These are phyloP conservation scores for Campoletis sonorensis DNA, from an alignment of 1,140 invertebrate genomes.

Conservation along the genomic window DNA sequence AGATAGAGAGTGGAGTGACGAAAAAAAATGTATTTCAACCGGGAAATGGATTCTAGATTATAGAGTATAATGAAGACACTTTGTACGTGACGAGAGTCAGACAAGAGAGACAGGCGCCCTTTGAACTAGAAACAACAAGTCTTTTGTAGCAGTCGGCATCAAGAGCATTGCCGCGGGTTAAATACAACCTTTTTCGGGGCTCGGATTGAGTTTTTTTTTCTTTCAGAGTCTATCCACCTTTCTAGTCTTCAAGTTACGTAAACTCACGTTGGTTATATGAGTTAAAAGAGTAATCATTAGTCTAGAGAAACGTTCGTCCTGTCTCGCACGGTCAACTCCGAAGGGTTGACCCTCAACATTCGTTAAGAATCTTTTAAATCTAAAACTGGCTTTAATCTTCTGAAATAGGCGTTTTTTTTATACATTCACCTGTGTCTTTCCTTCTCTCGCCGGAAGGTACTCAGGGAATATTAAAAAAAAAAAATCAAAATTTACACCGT, in stretches of 20 bases:
- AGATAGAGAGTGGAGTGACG: too few relatives aligned
- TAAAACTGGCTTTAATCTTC: too few relatives aligned
- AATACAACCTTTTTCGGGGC: not conserved
- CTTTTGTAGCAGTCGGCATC: constrained; percentile 25
- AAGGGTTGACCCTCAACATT: not conserved
- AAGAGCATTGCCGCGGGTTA: not conserved
- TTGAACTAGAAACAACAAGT: constrained; percentile 19
- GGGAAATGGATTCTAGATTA: not conserved
- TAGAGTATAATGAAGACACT: not conserved
- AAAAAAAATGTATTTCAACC: not conserved
- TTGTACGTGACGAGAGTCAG: constrained; percentile 28
- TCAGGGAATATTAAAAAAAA: too few relatives aligned
- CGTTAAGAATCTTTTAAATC: not conserved
- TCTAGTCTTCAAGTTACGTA: not conserved
- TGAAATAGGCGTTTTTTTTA: too few relatives aligned
- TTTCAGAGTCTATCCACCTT: too few relatives aligned
- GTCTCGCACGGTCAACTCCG: not conserved
- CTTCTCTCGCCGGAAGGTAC: too few relatives aligned
- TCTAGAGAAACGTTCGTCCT: not conserved
- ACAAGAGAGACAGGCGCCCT: constrained; percentile 6
- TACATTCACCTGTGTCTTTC: too few relatives aligned
- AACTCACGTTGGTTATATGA: constrained; percentile 2
- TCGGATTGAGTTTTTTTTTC: not conserved
- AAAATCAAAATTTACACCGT: too few relatives aligned
- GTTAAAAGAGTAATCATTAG: constrained; percentile 26